Conservation (phyloP, 2,888 invertebrate species). For the Crematogaster levior region DNA sequence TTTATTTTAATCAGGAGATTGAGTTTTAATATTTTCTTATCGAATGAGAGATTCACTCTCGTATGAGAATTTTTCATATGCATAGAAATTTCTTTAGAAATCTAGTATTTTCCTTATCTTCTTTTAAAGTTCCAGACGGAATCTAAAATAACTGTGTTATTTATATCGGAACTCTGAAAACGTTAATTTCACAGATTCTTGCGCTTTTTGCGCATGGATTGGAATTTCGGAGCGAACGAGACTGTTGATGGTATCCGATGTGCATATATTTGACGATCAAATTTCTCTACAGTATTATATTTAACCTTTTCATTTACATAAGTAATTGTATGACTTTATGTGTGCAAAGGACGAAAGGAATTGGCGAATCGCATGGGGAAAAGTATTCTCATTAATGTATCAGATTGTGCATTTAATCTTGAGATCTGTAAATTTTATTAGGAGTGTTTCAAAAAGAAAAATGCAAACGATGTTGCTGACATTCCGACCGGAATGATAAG, state of each 20-base stretch:
- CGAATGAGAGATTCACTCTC: background rate
- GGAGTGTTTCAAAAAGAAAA: background rate
- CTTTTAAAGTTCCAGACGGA: background rate
- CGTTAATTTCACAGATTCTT: background rate
- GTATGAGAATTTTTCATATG: background rate
- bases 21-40: background rate
- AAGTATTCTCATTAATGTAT: background rate
- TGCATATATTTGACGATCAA: background rate
- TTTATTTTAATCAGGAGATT: background rate
- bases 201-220: background rate
- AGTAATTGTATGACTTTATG: background rate
- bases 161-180: background rate
- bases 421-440: background rate
- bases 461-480: background rate
- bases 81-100: background rate
- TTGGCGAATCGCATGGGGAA: background rate
- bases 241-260: background rate
- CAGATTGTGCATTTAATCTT: background rate
- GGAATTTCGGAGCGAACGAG: background rate
- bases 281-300: background rate
- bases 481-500: constrained; percentile 4
- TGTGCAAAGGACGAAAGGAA: background rate
- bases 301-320: background rate
- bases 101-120: background rate
- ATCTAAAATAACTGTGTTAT: background rate